Evolutionary conservation across 1,140 invertebrate genomes (phyloP), one percentile per base, ranked within the genome.

Genomic region (Rhizoglyphus robini): DNA sequence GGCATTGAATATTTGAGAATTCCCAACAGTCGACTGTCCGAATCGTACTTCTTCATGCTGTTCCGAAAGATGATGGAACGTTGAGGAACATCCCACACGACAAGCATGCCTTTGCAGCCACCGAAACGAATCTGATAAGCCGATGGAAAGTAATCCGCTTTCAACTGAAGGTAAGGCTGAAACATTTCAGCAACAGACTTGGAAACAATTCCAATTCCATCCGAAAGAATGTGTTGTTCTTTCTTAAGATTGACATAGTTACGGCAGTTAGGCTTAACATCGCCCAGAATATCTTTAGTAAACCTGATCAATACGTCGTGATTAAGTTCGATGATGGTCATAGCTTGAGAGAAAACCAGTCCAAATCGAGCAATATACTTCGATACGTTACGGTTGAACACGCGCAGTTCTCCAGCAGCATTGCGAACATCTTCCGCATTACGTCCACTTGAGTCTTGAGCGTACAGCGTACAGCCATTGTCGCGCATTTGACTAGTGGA

Each of bases 321-420:
- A 88, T 71, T 84, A 82, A 0, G 84, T 83, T 1, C 85, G 86
- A 38, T 81, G 78, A 71, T 88, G 86, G 48, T 77, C 74, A 13
- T 81, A 81, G 59, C 88, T 77, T 73, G 87, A 86, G 3, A 86
- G 74, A 74, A 74, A 36, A 71, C 70, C 32, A 73, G 71, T 25
- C 73, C 73, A 68, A 74, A 70, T 49, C 73, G 46, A 36, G 73
- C 71, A 72, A 74, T 75, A 61, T 71, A 71, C 36, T 75, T 74
- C 3, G 73, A 68, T 25, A 75, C 73, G 29, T 64, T 62, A 20
- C 65, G 41, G 8, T 38, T 34, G n/a, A 49, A 49, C 4, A 15
- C 2, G 23, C 63, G 15, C 63, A 65, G 20, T 25, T 58, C 64
- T 2, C 64, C 64, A 49, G 34, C 59, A 13, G 29, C n/a, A 32